These are phyloP conservation scores for Pocillopora meandrina DNA, from an alignment of 92 coral and sea anemone genomes.

Conservation along the genomic window DNA sequence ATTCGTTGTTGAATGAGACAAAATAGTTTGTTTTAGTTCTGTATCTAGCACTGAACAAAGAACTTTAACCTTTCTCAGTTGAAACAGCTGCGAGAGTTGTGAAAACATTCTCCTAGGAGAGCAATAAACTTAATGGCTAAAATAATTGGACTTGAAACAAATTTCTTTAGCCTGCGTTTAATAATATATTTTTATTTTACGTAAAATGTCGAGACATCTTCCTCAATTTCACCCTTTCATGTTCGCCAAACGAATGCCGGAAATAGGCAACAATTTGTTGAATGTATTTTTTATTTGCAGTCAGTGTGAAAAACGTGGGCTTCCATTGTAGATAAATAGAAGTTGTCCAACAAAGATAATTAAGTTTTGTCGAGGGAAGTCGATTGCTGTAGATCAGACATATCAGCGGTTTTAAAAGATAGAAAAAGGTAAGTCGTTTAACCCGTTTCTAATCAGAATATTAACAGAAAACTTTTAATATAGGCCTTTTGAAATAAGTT, in stretches of 20 bases:
- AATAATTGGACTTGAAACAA: background rate
- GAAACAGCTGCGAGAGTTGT: constrained; percentile 31
- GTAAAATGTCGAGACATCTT: background rate
- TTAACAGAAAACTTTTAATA: no score
- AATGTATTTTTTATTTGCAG: background rate
- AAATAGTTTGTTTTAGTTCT: background rate
- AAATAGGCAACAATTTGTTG: constrained; percentile 5
- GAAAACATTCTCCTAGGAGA: constrained; percentile 10
- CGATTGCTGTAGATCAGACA: background rate
- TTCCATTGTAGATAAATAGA: background rate
- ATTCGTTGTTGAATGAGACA: background rate
- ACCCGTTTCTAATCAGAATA: no score
- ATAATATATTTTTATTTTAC: background rate
- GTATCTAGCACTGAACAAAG: background rate
- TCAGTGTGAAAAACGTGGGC: constrained; percentile 17
- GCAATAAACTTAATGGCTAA: background rate
- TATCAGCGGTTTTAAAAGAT: background rate
- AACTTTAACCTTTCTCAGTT: background rate
- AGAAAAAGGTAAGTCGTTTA: constrained; percentile 2
- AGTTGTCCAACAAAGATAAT: background rate
- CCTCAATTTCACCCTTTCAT: background rate
- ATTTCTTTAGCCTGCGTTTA: background rate
- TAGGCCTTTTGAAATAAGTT: no score
- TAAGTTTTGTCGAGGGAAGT: background rate
- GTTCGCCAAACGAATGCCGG: constrained; percentile 3